Evolutionary conservation across 2,113 vertebrate genomes (phyloP).

Genomic region (Scophthalmus maximus): DNA sequence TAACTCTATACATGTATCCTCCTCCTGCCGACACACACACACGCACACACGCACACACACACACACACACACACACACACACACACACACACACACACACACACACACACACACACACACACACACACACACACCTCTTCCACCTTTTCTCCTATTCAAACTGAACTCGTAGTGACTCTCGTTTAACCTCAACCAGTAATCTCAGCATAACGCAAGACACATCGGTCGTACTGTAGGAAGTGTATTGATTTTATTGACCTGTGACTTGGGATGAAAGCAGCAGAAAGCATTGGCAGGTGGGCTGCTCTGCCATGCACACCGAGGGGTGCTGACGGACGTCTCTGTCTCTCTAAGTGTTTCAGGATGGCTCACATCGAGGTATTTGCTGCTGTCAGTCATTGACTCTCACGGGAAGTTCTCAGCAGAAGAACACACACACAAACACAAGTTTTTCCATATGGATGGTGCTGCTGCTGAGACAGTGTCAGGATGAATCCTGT

Average conservation of each 20-base stretch:
- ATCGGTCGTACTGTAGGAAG: conserved; percentile 24
- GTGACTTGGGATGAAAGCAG: conserved; percentile 19
- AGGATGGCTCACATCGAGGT: conserved; percentile 14
- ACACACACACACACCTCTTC: not conserved
- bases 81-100: too few relatives aligned
- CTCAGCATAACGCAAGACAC: conserved; percentile 27
- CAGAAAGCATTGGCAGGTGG: conserved; percentile 57
- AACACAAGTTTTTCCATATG: conserved; percentile 26
- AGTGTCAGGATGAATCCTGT: not conserved
- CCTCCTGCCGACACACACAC: too few relatives aligned
- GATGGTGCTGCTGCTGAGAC: not conserved
- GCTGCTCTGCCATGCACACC: not conserved
- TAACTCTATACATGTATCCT: not conserved
- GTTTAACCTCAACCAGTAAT: conserved; percentile 22
- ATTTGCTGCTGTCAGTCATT: conserved; percentile 35
- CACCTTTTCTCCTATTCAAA: not conserved
- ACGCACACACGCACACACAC: too few relatives aligned
- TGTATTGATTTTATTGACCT: conserved; percentile 33
- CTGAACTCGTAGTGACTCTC: conserved; percentile 11
- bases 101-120: too few relatives aligned
- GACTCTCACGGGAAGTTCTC: conserved; percentile 4
- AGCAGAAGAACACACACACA: not conserved
- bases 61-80: too few relatives aligned
- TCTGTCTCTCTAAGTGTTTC: conserved; percentile 38
- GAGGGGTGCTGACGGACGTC: conserved; percentile 43